These are phyloP conservation scores for Beroe ovata DNA, from an alignment of 37 sponge, comb jelly and placozoan genomes.

Conservation along the genomic window DNA sequence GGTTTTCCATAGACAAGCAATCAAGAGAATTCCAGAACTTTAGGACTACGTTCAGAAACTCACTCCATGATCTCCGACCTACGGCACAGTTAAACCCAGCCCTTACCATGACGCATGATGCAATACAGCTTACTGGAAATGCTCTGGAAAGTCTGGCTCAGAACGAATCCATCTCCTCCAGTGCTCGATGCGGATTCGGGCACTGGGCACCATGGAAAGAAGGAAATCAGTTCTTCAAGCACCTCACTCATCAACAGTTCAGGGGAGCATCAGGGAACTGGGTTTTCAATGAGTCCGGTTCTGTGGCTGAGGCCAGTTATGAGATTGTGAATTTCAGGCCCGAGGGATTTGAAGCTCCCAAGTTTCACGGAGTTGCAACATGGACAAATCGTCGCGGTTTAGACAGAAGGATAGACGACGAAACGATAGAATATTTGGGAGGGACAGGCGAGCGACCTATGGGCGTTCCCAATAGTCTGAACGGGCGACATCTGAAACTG, in stretches of 20 bases:
- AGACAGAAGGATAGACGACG: neutral
- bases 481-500: neutral
- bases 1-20: neutral
- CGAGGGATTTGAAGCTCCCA: neutral
- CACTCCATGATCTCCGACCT: neutral
- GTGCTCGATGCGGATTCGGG: neutral
- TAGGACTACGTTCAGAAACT: neutral
- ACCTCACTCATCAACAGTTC: neutral
- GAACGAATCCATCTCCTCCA: neutral
- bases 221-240: neutral
- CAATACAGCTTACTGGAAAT: neutral
- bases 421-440: neutral
- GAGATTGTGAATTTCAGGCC: slow-evolving; percentile 40
- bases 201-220: neutral
- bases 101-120: slow-evolving; percentile 15
- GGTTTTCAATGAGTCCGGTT: neutral
- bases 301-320: neutral
- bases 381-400: neutral
- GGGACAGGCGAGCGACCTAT: neutral
- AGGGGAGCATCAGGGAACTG: neutral
- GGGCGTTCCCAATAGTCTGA: slow-evolving; percentile 30
- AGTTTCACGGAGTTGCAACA: neutral
- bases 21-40: neutral
- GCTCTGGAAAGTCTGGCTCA: neutral
- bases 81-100: neutral